phyloP scores from a whole-genome alignment of 2,797 vertebrate species.

The Bovichtus diacanthus region DNA sequence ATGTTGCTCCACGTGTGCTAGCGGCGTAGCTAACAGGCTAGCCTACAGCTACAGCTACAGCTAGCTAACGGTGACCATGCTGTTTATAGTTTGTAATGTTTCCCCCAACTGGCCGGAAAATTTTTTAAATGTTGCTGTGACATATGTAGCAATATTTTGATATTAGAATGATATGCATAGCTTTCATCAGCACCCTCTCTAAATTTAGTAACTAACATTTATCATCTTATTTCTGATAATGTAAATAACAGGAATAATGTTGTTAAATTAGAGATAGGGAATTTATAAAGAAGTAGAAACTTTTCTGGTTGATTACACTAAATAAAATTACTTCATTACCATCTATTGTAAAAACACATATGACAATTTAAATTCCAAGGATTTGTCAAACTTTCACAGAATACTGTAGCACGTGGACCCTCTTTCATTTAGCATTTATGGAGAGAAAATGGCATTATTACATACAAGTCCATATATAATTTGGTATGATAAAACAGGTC shows the following conservation, averaged over 20 bases:
- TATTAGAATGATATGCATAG: background rate
- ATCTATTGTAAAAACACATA: background rate
- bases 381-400: background rate
- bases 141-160: background rate
- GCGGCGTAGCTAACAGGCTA: background rate
- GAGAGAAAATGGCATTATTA: slow-evolving; percentile 63
- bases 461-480: slow-evolving; percentile 75
- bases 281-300: background rate
- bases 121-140: background rate
- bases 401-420: slow-evolving; percentile 13
- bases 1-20: background rate
- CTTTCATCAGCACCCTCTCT: background rate
- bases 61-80: background rate
- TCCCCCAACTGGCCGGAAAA: background rate
- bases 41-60: background rate
- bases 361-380: too few relatives aligned
- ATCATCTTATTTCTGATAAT: background rate
- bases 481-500: slow-evolving; percentile 75
- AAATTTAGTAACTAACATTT: too few relatives aligned
- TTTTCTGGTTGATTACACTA: too few relatives aligned
- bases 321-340: too few relatives aligned
- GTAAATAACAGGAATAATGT: background rate
- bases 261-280: background rate
- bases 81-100: too few relatives aligned
- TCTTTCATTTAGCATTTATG: slow-evolving; percentile 77